Conservation (phyloP, 2,888 invertebrate genomes). For the Pammene fasciana region DNA sequence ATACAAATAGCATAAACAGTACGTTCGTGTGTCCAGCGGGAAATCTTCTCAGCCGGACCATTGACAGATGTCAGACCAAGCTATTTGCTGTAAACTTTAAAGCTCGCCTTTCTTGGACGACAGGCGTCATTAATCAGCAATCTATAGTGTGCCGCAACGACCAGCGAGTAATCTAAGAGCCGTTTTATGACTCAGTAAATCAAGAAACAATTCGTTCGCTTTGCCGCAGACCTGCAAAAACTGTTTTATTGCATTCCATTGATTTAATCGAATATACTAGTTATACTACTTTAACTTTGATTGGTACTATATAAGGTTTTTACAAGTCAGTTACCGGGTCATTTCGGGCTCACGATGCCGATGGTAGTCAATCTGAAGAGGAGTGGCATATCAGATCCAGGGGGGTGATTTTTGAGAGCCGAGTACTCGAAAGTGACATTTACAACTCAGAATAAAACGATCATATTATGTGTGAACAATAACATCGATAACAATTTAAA, state of each 20-base stretch:
- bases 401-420: too few species aligned
- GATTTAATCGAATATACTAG: constrained; percentile 3
- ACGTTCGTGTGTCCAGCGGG: too few species aligned
- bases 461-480: too few species aligned
- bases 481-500: too few species aligned
- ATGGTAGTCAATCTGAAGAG: too few species aligned
- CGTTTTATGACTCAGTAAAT: constrained; percentile 24
- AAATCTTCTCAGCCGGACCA: not conserved
- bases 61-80: not conserved
- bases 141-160: constrained; percentile 32
- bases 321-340: not conserved
- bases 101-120: constrained; percentile 32
- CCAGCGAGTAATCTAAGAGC: constrained; percentile 14
- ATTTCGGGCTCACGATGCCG: too few species aligned
- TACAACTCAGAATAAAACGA: too few species aligned
- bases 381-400: too few species aligned
- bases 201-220: constrained; percentile 20
- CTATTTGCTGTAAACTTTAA: constrained; percentile 22
- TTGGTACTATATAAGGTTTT: not conserved
- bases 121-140: constrained; percentile 34
- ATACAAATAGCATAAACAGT: too few species aligned
- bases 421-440: too few species aligned
- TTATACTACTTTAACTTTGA: not conserved
- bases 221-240: constrained; percentile 12
- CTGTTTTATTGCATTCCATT: constrained; percentile 16